Evolutionary conservation across 2,888 invertebrate genomes (phyloP), one percentile per base, ranked within the genome.

Genomic region (Lottia scabra): DNA sequence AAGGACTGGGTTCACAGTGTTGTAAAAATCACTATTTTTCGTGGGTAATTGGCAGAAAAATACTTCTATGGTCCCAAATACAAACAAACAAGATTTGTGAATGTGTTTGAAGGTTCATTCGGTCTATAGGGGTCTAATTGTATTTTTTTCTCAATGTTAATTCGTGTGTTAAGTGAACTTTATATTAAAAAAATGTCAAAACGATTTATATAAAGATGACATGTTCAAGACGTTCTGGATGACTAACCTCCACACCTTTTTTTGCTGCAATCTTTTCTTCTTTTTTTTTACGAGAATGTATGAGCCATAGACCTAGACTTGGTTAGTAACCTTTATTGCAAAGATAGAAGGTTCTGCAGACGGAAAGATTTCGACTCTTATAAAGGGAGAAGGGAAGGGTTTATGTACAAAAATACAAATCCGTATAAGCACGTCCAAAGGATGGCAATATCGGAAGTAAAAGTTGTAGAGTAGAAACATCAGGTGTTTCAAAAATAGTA

Each of bases 21-120:
- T 30, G 30, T 38, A 38, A 56, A 56, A 56, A 23, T 56, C 19
- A 10, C 19, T 56, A 19, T 56, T 56, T 56, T 56, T 19, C 56
- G 56, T 56, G 56, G 56, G 56, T 56, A 56, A 56, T 56, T 56
- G 56, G 56, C 56, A 56, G 56, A 56, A 56, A 56, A 56, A 56
- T 56, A 56, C 23, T 23, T 56, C 56, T 56, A 56, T 56, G 23
- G 19, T 56, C 23, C 56, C 56, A 19, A 23, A 23, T 56, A 56
- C 56, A 19, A 56, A 56, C 56, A 56, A 56, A 56, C 56, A 56
- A 56, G 23, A 56, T 23, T 13, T 2, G 19, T 56, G 56, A 56
- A 56, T 56, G 23, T 23, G 12, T 56, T 19, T 56, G 23, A 56
- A 56, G 23, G 56, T 56, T 56, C 56, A 56, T 13, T 19, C 19